Conservation (phyloP, 2,113 vertebrate species). For the Leptobrachium leishanense region DNA sequence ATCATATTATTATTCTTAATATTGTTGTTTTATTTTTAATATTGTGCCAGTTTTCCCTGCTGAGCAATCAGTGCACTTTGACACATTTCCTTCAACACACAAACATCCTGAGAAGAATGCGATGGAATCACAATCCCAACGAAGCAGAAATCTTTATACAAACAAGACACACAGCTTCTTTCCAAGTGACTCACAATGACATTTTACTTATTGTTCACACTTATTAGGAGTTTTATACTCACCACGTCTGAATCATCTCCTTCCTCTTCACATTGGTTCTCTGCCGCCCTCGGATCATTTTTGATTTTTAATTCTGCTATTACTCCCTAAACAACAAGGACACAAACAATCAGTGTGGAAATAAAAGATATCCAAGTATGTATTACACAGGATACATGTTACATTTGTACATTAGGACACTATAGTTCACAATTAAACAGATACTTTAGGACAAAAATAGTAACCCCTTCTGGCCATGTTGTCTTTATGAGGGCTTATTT, state of each 20-base stretch:
- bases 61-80: background rate
- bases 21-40: too few species aligned
- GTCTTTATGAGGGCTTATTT: too few species aligned
- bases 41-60: background rate
- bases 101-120: background rate
- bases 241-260: constrained; percentile 84
- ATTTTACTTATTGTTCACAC: background rate
- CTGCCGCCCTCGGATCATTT: constrained; percentile 74
- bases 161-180: too few species aligned
- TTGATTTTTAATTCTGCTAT: constrained; percentile 81
- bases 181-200: too few species aligned
- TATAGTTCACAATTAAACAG: too few species aligned
- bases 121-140: background rate
- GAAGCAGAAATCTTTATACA: too few species aligned
- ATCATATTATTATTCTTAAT: too few species aligned
- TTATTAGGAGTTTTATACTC: constrained; percentile 52
- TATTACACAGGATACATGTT: background rate
- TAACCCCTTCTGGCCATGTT: too few species aligned
- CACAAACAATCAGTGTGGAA: background rate
- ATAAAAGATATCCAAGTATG: background rate
- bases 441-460: too few species aligned
- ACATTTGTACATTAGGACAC: too few species aligned
- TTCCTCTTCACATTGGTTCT: constrained; percentile 82
- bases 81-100: background rate
- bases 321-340: constrained; percentile 70